Evolutionary conservation across 2,888 invertebrate species (phyloP).

Genomic region (Pseudanteris insignis): DNA sequence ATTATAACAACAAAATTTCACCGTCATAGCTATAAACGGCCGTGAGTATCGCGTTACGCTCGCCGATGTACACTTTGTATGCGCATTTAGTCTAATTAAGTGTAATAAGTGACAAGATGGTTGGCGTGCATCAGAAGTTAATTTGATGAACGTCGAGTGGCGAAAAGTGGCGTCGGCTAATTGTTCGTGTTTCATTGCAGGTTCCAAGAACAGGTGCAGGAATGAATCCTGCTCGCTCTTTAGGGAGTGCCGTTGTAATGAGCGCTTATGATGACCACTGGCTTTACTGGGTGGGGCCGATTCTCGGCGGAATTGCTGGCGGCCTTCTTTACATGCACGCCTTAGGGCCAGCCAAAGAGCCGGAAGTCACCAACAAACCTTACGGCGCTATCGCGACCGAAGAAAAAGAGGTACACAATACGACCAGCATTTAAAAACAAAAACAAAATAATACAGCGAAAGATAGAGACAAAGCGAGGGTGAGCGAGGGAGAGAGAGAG

Average conservation of each 20-base stretch:
- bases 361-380: conserved; percentile 52
- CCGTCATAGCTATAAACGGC: too few species aligned
- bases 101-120: too few species aligned
- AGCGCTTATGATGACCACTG: conserved; percentile 82
- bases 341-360: conserved; percentile 61
- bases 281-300: conserved; percentile 93
- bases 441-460: too few species aligned
- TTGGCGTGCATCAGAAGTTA: background rate
- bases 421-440: conserved; percentile 29
- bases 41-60: too few species aligned
- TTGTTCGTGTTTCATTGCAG: conserved; percentile 58
- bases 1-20: too few species aligned
- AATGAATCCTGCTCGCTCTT: conserved; percentile 91
- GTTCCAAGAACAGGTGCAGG: conserved; percentile 80
- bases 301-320: conserved; percentile 81
- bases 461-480: too few species aligned
- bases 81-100: too few species aligned
- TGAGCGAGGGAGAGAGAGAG: too few species aligned
- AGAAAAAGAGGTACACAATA: conserved; percentile 64
- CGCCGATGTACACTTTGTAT: too few species aligned
- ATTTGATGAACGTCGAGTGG: too few species aligned
- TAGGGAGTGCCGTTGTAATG: conserved; percentile 86
- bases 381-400: conserved; percentile 65
- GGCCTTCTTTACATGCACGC: conserved; percentile 78
- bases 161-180: conserved; percentile 12